phyloP scores from a whole-genome alignment of 2,888 invertebrate genomes.

The Drosophila affinis region DNA sequence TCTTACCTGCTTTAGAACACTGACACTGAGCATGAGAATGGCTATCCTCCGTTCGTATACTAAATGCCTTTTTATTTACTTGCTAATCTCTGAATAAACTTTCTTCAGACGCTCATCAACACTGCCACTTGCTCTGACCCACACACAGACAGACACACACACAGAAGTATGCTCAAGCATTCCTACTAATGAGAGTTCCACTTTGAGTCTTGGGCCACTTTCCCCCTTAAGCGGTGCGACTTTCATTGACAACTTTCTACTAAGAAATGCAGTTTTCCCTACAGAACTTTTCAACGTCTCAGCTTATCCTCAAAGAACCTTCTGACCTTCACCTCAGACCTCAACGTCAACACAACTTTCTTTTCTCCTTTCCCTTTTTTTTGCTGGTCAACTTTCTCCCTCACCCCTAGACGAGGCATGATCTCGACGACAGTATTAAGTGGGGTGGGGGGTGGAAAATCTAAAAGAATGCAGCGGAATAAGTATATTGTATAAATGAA shows the following conservation, averaged over 20 bases:
- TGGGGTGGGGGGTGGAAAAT: not conserved
- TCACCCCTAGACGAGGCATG: slow-evolving; percentile 19
- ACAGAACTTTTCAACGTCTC: slow-evolving; percentile 20
- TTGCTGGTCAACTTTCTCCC: slow-evolving; percentile 43
- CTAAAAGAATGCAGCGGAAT: slow-evolving; percentile 14
- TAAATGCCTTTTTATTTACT: not conserved
- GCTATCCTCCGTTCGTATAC: not conserved
- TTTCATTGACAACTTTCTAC: slow-evolving; percentile 11
- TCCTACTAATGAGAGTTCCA: slow-evolving; percentile 14
- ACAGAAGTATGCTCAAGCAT: slow-evolving; percentile 3
- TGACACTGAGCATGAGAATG: no score
- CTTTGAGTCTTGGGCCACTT: slow-evolving; percentile 14
- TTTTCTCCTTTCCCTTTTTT: slow-evolving; percentile 34
- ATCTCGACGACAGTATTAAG: slow-evolving; percentile 42
- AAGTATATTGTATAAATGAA: not conserved
- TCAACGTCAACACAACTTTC: slow-evolving; percentile 29
- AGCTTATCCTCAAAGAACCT: slow-evolving; percentile 12
- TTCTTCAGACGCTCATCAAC: not conserved
- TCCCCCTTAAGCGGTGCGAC: slow-evolving; percentile 5
- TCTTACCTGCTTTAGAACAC: no score
- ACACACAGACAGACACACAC: not conserved
- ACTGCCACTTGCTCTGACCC: not conserved
- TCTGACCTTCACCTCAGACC: slow-evolving; percentile 34
- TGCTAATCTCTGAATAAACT: not conserved
- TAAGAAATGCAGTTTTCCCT: slow-evolving; percentile 17